Conservation (phyloP, 2,113 vertebrate species). For the Potamarius usumacintae region DNA sequence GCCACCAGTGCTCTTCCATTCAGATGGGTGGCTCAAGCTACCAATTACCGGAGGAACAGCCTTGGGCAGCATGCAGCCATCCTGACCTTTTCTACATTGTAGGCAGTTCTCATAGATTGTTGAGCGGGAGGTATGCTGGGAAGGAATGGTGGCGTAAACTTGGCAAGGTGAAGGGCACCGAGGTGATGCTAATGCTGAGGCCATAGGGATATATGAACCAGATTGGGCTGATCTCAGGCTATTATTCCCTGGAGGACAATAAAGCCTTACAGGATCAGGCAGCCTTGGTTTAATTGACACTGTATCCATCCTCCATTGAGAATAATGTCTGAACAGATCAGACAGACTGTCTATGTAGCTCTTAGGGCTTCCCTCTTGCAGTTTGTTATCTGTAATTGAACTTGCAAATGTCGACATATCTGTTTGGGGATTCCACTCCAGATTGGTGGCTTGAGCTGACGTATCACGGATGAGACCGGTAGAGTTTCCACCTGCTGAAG, state of each 20-base stretch:
- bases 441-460: not conserved
- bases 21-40: not conserved
- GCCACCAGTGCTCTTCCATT: not conserved
- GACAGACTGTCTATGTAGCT: conserved; percentile 43
- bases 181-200: conserved; percentile 45
- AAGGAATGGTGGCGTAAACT: not conserved
- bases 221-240: conserved; percentile 8
- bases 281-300: conserved; percentile 36
- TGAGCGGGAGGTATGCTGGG: conserved; percentile 28
- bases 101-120: conserved; percentile 71
- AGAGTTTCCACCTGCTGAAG: conserved; percentile 35
- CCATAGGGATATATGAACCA: conserved; percentile 67
- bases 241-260: conserved; percentile 1
- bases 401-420: conserved; percentile 5
- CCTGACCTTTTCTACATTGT: conserved; percentile 60
- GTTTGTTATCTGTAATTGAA: not conserved
- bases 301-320: conserved; percentile 6
- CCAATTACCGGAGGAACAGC: conserved; percentile 2
- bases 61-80: conserved; percentile 38
- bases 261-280: conserved; percentile 57
- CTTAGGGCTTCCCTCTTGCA: not conserved
- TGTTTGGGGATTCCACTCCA: conserved; percentile 30
- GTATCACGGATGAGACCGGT: not conserved
- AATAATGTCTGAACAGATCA: conserved; percentile 60
- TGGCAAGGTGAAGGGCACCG: conserved; percentile 25